phyloP scores from a whole-genome alignment of 1,140 invertebrate genomes.

The Brachionus koreanus region DNA sequence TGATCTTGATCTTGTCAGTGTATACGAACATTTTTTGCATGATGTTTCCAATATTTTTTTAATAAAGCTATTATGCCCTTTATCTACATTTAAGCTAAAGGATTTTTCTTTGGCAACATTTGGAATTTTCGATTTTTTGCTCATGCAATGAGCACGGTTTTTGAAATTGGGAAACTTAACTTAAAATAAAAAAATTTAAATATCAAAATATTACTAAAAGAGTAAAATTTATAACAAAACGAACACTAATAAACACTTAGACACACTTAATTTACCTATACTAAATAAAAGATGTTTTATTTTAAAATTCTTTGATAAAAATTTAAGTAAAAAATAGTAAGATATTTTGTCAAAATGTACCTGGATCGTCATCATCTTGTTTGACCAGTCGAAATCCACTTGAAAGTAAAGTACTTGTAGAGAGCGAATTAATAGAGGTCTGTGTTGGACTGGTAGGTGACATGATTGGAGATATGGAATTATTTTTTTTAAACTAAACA shows the following conservation, averaged over 20 bases:
- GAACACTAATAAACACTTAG: background rate
- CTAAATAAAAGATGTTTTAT: background rate
- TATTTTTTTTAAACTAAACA: slow-evolving; percentile 16
- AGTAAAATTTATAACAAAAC: too few relatives aligned
- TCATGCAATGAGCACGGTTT: background rate
- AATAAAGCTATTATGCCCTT: slow-evolving; percentile 15
- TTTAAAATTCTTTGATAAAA: background rate
- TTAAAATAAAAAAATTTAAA: background rate
- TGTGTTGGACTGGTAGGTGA: background rate
- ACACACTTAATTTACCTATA: background rate
- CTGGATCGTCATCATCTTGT: background rate
- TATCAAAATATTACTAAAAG: background rate
- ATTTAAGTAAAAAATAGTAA: background rate
- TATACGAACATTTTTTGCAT: slow-evolving; percentile 17
- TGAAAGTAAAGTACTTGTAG: background rate
- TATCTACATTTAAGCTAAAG: background rate
- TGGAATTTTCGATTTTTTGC: slow-evolving; percentile 1
- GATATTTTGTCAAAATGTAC: background rate
- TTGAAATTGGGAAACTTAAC: background rate
- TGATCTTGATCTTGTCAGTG: background rate
- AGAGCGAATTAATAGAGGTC: background rate
- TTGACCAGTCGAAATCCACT: background rate
- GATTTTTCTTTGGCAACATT: background rate
- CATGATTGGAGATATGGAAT: slow-evolving; percentile 5
- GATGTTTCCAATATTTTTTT: background rate